Conservation (phyloP, 2,113 vertebrate species). For the Elephantulus edwardii region DNA sequence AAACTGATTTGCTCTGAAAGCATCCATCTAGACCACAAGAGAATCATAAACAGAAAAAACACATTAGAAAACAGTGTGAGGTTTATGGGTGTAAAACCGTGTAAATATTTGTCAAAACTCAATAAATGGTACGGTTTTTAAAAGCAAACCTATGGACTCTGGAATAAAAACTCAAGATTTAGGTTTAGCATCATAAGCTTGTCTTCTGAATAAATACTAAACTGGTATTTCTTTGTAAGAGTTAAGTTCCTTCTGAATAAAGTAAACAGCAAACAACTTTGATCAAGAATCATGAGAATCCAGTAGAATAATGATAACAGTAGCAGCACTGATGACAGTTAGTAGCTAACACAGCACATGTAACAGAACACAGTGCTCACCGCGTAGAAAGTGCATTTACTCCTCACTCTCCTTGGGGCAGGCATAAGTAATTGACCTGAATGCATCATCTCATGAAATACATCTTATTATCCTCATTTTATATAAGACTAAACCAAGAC, state of each 20-base stretch:
- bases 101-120: neutral
- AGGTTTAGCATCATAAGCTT: neutral
- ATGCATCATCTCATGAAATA: too few species aligned
- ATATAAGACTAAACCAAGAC: neutral
- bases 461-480: neutral
- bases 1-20: neutral
- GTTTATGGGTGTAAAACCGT: neutral
- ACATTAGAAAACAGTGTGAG: neutral
- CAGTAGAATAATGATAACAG: neutral
- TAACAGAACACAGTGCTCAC: too few species aligned
- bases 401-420: fast-evolving
- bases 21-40: neutral
- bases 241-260: neutral
- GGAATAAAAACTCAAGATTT: neutral
- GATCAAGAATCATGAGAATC: neutral
- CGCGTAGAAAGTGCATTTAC: neutral
- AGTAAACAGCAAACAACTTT: neutral
- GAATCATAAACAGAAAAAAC: neutral
- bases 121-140: neutral
- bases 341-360: fast-evolving
- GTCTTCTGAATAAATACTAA: neutral
- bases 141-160: neutral
- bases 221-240: neutral
- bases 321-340: fast-evolving
- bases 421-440: fast-evolving